Base-by-base conservation (phyloP, 2,797 vertebrate genomes). In the Rallus crepitans region DNA sequence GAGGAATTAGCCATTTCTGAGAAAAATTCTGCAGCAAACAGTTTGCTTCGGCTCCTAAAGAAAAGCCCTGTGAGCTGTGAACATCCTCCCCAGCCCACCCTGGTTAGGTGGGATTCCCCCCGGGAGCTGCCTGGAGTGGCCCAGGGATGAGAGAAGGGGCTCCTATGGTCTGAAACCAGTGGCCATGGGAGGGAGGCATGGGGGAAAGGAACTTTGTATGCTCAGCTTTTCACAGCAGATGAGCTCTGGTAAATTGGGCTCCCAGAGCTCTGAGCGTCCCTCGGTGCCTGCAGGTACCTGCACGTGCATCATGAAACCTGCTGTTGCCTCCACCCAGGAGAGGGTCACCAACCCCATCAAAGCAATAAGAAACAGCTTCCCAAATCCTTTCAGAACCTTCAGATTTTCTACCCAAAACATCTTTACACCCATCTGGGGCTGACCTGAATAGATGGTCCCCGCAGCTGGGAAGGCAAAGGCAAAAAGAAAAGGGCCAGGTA, bases 191-290 rank as follows among this genome's bases (percentile, higher is more conserved):
- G 37, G 42, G 20, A 61, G 33, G 6, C 4, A 15, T 0, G 0
- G 2, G 3, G 23, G 31, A 42, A 45, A 39, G 17, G 9, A 3
- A 11, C 3, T 68, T 88, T 20, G 30, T 23, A 2, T 12, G 4
- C 18, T 57, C 28, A 45, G 3, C 11, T 81, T 78, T 11, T 7
- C 40, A 12, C 7, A 31, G 19, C 40, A 55, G 42, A 39, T 27
- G 39, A 25, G 2, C 17, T 16, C 42, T 48, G 27, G 35, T 39
- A 40, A 61, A 9, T 1, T 7, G 31, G 24, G n/a, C 7, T 42
- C 3, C 1, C 7, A 0, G 2, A 20, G 25, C 50, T 23, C 52
- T 14, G 69, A 83, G 30, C 30, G 19, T n/a, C 4, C 0, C 1
- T 30, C 25, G 30, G 12, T 45, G 31, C 31, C 18, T 3, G 56